A percentile compares a stretch with the other conserved stretches of the same genome.
Evolutionary conservation across 2,797 vertebrate species (phyloP).

Genomic region (Otolemur crassicaudatus): DNA sequence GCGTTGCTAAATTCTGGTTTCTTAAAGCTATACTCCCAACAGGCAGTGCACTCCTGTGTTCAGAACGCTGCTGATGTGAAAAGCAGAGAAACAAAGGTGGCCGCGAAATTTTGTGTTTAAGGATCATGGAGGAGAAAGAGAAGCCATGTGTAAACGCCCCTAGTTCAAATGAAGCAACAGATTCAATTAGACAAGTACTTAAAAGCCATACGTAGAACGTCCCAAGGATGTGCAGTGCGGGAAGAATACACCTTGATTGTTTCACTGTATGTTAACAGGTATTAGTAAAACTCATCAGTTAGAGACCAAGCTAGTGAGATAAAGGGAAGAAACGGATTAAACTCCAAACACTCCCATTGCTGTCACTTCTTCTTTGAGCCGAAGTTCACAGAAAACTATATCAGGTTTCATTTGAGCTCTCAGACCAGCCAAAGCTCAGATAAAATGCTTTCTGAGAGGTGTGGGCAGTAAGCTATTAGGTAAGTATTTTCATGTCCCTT

Average conservation of each 20-base stretch:
- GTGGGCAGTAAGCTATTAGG: not conserved
- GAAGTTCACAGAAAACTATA: slow-evolving; percentile 10
- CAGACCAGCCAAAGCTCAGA: not conserved
- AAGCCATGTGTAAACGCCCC: not conserved
- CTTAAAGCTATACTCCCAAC: not conserved
- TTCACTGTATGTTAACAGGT: not conserved
- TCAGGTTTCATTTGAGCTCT: not conserved
- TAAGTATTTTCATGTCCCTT: slow-evolving; percentile 40
- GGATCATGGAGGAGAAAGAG: not conserved
- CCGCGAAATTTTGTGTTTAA: not conserved
- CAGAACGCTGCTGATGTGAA: not conserved
- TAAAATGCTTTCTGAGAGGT: not conserved
- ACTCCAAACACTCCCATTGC: not conserved
- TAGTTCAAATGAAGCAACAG: slow-evolving; percentile 19
- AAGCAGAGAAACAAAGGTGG: not conserved
- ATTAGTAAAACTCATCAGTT: slow-evolving; percentile 22
- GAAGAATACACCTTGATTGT: not conserved
- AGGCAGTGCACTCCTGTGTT: not conserved
- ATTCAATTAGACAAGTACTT: not conserved
- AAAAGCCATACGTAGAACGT: not conserved
- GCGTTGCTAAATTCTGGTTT: not conserved
- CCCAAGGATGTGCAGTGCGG: not conserved
- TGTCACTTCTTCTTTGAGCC: not conserved
- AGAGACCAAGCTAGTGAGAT: not conserved
- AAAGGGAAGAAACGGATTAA: not conserved